Percentiles rank a stretch among this genome's conserved stretches.
These are phyloP conservation scores for Piscicola geometra DNA, from an alignment of 2,888 invertebrate species.

Conservation along the genomic window DNA sequence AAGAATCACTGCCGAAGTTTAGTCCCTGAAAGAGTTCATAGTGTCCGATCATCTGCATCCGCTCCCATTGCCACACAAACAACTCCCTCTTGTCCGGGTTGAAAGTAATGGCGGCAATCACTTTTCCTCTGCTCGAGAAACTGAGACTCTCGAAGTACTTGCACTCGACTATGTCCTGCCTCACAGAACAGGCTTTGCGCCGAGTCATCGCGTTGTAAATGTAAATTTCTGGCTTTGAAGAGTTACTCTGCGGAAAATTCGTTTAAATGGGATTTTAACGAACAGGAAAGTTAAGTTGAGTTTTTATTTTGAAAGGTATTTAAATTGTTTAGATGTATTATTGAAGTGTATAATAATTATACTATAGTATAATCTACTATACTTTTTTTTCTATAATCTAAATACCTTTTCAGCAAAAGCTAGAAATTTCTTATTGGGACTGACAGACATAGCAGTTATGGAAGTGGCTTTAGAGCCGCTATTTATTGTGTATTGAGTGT, in stretches of 20 bases:
- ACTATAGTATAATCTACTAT: no score
- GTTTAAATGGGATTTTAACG: no score
- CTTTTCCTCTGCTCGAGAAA: slow-evolving; percentile 77
- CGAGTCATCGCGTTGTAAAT: slow-evolving; percentile 57
- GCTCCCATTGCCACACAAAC: slow-evolving; percentile 50
- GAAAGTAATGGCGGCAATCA: slow-evolving; percentile 65
- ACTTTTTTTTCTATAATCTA: no score
- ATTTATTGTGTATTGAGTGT: slow-evolving; percentile 23
- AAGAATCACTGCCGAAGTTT: background rate
- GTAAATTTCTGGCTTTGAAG: slow-evolving; percentile 56
- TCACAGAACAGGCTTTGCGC: slow-evolving; percentile 56
- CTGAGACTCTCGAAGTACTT: slow-evolving; percentile 68
- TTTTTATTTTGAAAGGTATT: no score
- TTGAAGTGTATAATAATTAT: no score
- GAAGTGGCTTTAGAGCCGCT: slow-evolving; percentile 17
- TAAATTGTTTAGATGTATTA: no score
- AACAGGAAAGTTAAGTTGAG: no score
- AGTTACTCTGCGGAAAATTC: slow-evolving; percentile 25
- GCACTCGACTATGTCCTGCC: slow-evolving; percentile 56
- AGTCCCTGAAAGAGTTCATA: background rate
- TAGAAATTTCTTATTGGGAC: slow-evolving; percentile 49
- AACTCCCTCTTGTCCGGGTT: background rate
- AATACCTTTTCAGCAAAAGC: slow-evolving; percentile 55
- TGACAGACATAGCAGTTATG: slow-evolving; percentile 31
- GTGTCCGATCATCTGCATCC: slow-evolving; percentile 62